Conservation (phyloP, 2,888 invertebrate species). For the Hydropsyche betteni region DNA sequence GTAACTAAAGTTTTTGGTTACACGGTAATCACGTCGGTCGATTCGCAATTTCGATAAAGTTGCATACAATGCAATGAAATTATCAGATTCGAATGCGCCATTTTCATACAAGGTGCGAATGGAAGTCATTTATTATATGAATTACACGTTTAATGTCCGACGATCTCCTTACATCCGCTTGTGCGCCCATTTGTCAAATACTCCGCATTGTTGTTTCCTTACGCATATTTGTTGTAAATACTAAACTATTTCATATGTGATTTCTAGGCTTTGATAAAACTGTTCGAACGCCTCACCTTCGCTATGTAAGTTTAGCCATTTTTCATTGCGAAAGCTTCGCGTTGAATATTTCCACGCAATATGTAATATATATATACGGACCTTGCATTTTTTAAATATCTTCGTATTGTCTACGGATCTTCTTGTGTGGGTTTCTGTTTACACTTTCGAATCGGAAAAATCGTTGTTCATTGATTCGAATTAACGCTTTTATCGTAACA, state of each 20-base stretch:
- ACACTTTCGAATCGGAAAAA: no score
- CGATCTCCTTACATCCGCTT: not conserved
- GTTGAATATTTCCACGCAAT: constrained; percentile 41
- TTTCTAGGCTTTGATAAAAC: constrained; percentile 8
- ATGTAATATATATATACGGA: constrained; percentile 37
- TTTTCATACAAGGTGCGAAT: constrained; percentile 12
- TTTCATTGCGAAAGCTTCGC: constrained; percentile 37
- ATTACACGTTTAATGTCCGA: not conserved
- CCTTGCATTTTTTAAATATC: constrained; percentile 27
- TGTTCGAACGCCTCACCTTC: constrained; percentile 39
- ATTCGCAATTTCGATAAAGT: constrained; percentile 9
- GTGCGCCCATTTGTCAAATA: no score
- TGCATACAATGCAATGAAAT: constrained; percentile 10
- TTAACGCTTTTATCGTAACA: no score
- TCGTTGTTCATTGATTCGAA: no score
- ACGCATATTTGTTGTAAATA: not conserved
- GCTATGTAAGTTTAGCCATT: constrained; percentile 35
- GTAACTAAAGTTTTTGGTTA: no score
- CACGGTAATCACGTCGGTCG: not conserved
- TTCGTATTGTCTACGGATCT: not conserved
- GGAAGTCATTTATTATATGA: not conserved
- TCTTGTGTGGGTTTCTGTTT: not conserved
- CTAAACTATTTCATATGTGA: constrained; percentile 4
- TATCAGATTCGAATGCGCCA: not conserved
- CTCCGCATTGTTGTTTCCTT: no score